Evolutionary conservation across 2,113 vertebrate species (phyloP), one percentile per base, ranked within the genome.

Genomic region (Pygoscelis adeliae): DNA sequence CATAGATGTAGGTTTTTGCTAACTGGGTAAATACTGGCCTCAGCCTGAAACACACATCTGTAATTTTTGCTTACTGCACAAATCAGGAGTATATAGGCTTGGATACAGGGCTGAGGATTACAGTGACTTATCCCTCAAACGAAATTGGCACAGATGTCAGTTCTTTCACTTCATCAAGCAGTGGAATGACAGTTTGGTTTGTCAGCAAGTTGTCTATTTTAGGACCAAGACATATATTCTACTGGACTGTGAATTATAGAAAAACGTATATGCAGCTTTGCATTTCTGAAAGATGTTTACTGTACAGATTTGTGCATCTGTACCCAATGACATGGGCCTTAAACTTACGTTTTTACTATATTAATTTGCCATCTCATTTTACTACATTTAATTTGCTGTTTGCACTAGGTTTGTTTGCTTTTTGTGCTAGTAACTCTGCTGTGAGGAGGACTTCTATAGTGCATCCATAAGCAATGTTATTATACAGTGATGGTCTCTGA

Each of bases 341-440:
- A 95, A 83, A 73, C 77, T 80, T 74, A 42, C 9, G 32, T 88
- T 92, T 93, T 97, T 96, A 80, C 62, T 96, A 29, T 46, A 30
- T 56, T 73, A 90, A 93, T 93, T 90, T 85, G 36, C 29, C 22
- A 72, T 92, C 66, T 85, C 46, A 36, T 77, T 76, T 44, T 93
- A 18, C 10, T 70, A 11, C 8, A 42, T 34, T 56, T 80, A 50
- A 30, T 36, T 65, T 12, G 7, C 16, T 62, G 10, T 40, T 93
- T 66, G 13, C 17, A 29, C 8, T 27, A 34, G 0, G 4, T 59
- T 90, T 83, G 40, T 67, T 89, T 89, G 21, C 2, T 73, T 77
- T 81, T 81, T 81, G 15, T 76, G 15, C 32, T 79, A 55, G 15
- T 59, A 55, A 27, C 12, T 82, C 15, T 69, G 42, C 18, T 82